Base-by-base conservation (phyloP, 2,888 invertebrate genomes). In the Coleophora deauratella region DNA sequence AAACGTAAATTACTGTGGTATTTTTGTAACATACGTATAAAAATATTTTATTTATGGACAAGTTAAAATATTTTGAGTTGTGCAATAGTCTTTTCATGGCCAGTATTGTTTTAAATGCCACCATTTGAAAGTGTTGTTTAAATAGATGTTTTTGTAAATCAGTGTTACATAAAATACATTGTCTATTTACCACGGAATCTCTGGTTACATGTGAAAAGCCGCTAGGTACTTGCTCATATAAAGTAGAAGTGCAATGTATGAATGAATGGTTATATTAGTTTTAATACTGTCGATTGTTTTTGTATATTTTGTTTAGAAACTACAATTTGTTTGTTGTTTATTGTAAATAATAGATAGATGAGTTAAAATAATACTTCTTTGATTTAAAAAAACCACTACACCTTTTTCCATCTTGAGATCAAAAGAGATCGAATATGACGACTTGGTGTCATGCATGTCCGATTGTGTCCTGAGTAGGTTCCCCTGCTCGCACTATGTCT, bases 301-400 rank as follows among this genome's bases (percentile, higher is more conserved):
- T 80, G 76, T 81, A 81, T 73, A 76, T 79, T 73, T 71, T 72
- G 73, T 77, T 69, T 62, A 10, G 10, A 59, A 71, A 53, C 63
- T 71, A 60, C 68, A 68, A 68, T 75, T 74, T 61, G 62, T 75
- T 79, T 78, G 73, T 77, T 79, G 71, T 66, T 79, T 68, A 62
- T 65, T 84, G 82, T 84, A 82, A 79, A 84, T 84, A 82, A 74
- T 78, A 81, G 75, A 82, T 81, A 77, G 71, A 75, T 66, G 71
- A 78, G 72, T 75, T 75, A 72, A 72, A 66, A 67, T 71, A 65
- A 64, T 50, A 37, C 41, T 57, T 49, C 57, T 66, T 65, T 66
- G 45, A 53, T 55, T 59, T 39, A 9, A 11, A 9, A 28, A n/a
- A n/a, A n/a, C n/a, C n/a, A n/a, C n/a, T n/a, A n/a, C n/a, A n/a